phyloP scores from a whole-genome alignment of 1,140 invertebrate genomes.

The Drosophila persimilis region DNA sequence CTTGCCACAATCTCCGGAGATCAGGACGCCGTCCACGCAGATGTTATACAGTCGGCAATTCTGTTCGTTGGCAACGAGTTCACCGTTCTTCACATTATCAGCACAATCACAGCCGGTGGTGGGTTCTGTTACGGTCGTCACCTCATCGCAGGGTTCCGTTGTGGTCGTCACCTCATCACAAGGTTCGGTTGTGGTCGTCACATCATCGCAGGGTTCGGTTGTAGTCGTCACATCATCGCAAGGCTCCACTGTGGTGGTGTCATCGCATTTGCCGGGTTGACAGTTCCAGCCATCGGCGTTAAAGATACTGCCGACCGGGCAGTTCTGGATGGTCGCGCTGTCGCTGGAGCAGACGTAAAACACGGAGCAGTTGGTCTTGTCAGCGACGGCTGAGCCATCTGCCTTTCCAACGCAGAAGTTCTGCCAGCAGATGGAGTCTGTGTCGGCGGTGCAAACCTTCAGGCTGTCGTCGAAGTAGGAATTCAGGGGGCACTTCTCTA shows the following conservation, averaged over 20 bases:
- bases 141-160: slow-evolving; percentile 21
- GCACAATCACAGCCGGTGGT: slow-evolving; percentile 42
- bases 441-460: slow-evolving; percentile 25
- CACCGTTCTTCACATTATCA: slow-evolving; percentile 16
- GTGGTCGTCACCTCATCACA: slow-evolving; percentile 25
- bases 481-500: slow-evolving; percentile 45
- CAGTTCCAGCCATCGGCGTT: slow-evolving; percentile 8
- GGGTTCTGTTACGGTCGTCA: slow-evolving; percentile 21
- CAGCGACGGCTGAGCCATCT: slow-evolving; percentile 31
- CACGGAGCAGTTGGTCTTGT: slow-evolving; percentile 31
- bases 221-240: slow-evolving; percentile 20
- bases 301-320: slow-evolving; percentile 43
- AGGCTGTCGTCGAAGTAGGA: slow-evolving; percentile 37
- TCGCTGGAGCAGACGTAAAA: slow-evolving; percentile 50
- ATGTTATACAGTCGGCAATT: slow-evolving; percentile 50
- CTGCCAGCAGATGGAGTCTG: slow-evolving; percentile 49
- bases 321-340: slow-evolving; percentile 27
- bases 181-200: slow-evolving; percentile 18
- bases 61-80: slow-evolving; percentile 14
- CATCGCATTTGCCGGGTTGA: slow-evolving; percentile 38
- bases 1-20: slow-evolving; percentile 36
- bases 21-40: slow-evolving; percentile 44
- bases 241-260: slow-evolving; percentile 13
- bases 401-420: slow-evolving; percentile 57
- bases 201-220: slow-evolving; percentile 1